Conservation (phyloP, 1,140 invertebrate genomes). For the Micrasema minimum region DNA sequence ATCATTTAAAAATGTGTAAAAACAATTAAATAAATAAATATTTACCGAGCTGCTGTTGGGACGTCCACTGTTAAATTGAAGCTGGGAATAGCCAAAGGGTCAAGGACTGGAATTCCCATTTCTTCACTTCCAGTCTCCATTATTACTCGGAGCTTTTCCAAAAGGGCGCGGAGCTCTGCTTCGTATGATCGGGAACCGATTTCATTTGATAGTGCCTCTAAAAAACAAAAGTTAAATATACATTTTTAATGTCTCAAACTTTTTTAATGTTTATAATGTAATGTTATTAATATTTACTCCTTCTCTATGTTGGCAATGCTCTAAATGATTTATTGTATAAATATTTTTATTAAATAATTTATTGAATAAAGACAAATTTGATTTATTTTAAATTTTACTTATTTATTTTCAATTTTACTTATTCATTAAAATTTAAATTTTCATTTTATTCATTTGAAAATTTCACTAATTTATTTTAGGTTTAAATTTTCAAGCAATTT, state of each 20-base stretch:
- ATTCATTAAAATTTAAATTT: background rate
- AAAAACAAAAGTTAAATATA: background rate
- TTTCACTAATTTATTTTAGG: background rate
- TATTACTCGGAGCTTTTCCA: slow-evolving; percentile 39
- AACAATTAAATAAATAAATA: too few species aligned
- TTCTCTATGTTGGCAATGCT: background rate
- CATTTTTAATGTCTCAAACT: background rate
- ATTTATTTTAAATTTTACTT: background rate
- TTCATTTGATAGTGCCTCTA: slow-evolving; percentile 1
- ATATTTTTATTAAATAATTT: background rate
- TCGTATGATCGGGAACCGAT: background rate
- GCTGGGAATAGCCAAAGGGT: slow-evolving; percentile 21
- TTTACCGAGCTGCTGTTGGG: slow-evolving; percentile 6
- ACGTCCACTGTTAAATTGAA: background rate
- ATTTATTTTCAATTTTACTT: too few species aligned
- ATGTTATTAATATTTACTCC: background rate
- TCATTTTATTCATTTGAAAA: background rate
- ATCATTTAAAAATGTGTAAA: too few species aligned
- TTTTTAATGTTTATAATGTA: background rate
- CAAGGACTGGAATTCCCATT: slow-evolving; percentile 37
- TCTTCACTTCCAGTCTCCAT: slow-evolving; percentile 31
- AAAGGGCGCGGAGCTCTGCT: slow-evolving; percentile 9
- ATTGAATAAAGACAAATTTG: background rate
- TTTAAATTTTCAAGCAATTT: too few species aligned
- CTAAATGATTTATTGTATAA: background rate